A percentile compares a stretch with the other conserved stretches of the same genome.
Evolutionary conservation across 2,797 vertebrate species (phyloP).

Genomic region (Apogon hyalosoma): DNA sequence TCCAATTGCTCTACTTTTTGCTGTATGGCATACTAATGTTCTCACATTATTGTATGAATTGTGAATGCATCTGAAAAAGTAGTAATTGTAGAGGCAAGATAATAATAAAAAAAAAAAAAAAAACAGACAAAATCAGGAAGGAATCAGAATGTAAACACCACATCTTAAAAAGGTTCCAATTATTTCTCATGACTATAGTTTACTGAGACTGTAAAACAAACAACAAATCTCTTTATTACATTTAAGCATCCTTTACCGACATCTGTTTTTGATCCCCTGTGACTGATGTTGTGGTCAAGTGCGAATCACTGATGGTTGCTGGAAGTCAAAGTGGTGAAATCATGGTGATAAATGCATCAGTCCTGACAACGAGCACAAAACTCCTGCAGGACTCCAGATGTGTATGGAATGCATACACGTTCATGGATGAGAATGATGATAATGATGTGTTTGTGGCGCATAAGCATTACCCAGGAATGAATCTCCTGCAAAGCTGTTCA

Average conservation of each 20-base stretch:
- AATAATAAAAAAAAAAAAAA: too few species aligned
- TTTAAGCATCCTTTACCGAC: conserved; percentile 10
- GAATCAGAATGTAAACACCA: conserved; percentile 8
- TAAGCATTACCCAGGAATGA: conserved; percentile 39
- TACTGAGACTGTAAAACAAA: conserved; percentile 21
- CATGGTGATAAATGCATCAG: conserved; percentile 45
- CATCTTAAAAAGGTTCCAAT: neutral
- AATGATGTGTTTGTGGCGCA: conserved; percentile 31
- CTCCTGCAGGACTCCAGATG: conserved; percentile 63
- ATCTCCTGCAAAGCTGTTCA: conserved; percentile 41
- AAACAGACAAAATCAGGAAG: neutral
- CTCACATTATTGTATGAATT: conserved; percentile 26
- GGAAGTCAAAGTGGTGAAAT: conserved; percentile 61
- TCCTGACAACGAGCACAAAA: conserved; percentile 35
- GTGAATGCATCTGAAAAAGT: conserved; percentile 10
- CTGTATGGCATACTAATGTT: conserved; percentile 45
- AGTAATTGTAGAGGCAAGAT: conserved; percentile 9
- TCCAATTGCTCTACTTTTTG: conserved; percentile 29
- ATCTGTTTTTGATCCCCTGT: conserved; percentile 49
- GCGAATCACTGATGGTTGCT: conserved; percentile 39
- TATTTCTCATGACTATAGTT: conserved; percentile 23
- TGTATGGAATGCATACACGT: conserved; percentile 60
- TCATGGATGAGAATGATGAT: neutral
- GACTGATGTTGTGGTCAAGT: conserved; percentile 31
- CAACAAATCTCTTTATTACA: conserved; percentile 1